Percentiles rank a stretch among this genome's conserved stretches.
These are phyloP conservation scores for Spodoptera picta DNA, from an alignment of 2,888 invertebrate species.

Conservation along the genomic window DNA sequence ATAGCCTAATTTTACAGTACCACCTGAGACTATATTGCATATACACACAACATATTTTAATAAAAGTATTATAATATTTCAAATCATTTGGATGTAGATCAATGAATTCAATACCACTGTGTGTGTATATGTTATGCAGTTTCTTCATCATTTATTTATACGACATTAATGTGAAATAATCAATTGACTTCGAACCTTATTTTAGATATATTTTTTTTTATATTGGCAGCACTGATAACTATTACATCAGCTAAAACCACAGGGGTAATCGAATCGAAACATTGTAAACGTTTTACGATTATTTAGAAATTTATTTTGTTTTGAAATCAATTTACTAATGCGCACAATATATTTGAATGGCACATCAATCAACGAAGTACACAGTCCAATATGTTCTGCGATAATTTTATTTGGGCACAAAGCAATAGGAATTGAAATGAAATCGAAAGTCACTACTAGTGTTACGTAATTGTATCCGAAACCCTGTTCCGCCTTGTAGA, in stretches of 20 bases:
- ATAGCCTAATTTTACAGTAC: conserved; percentile 5
- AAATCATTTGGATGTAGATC: neutral
- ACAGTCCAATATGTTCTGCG: conserved; percentile 21
- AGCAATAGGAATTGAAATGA: conserved; percentile 41
- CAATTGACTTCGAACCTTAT: conserved; percentile 16
- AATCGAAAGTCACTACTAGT: conserved; percentile 23
- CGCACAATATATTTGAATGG: conserved; percentile 35
- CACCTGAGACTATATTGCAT: conserved; percentile 26
- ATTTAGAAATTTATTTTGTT: neutral
- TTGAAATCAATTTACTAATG: conserved; percentile 6
- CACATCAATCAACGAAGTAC: conserved; percentile 16
- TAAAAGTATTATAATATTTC: conserved; percentile 11
- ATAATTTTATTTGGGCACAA: conserved; percentile 38
- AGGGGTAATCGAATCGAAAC: conserved; percentile 27
- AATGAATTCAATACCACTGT: no score
- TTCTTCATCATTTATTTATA: conserved; percentile 10
- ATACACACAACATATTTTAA: neutral
- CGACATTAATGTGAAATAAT: conserved; percentile 10
- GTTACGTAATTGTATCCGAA: conserved; percentile 19
- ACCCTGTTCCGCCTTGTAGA: neutral
- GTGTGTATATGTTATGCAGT: conserved; percentile 11
- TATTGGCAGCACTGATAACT: conserved; percentile 12
- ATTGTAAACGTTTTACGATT: neutral
- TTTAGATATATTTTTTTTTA: conserved; percentile 18
- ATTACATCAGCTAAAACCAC: conserved; percentile 11